Percentiles rank a stretch among this genome's conserved stretches.
phyloP scores from a whole-genome alignment of 2,113 vertebrate species.

The Nerophis lumbriciformis region DNA sequence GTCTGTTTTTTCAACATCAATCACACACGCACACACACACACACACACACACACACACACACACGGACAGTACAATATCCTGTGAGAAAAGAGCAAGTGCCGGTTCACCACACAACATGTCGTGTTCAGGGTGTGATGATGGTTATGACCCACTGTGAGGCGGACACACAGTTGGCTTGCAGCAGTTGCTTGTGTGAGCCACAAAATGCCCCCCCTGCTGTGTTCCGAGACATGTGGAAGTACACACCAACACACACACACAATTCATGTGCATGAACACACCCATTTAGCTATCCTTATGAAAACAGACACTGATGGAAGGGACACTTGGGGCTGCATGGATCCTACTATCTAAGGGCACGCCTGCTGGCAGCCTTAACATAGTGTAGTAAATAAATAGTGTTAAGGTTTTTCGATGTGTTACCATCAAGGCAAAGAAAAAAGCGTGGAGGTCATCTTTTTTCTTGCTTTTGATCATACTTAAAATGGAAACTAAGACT shows the following conservation, averaged over 20 bases:
- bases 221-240: slow-evolving; percentile 36
- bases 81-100: slow-evolving; percentile 30
- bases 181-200: slow-evolving; percentile 37
- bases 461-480: no score
- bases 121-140: slow-evolving; percentile 13
- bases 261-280: not conserved
- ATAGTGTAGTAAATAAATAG: no score
- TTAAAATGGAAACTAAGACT: no score
- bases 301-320: not conserved
- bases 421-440: no score
- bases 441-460: no score
- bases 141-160: slow-evolving; percentile 14
- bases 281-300: not conserved
- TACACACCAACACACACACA: not conserved
- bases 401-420: no score
- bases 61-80: not conserved
- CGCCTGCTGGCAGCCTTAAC: no score
- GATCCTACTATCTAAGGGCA: no score
- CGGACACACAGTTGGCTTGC: slow-evolving; percentile 26
- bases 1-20: not conserved
- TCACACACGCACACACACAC: slow-evolving; percentile 12
- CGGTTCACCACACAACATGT: slow-evolving; percentile 33
- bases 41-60: no score
- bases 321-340: no score
- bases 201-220: slow-evolving; percentile 36